Evolutionary conservation across 2,113 vertebrate genomes (phyloP), one percentile per base, ranked within the genome.

Genomic region (Petrocephalus microphthalmus): DNA sequence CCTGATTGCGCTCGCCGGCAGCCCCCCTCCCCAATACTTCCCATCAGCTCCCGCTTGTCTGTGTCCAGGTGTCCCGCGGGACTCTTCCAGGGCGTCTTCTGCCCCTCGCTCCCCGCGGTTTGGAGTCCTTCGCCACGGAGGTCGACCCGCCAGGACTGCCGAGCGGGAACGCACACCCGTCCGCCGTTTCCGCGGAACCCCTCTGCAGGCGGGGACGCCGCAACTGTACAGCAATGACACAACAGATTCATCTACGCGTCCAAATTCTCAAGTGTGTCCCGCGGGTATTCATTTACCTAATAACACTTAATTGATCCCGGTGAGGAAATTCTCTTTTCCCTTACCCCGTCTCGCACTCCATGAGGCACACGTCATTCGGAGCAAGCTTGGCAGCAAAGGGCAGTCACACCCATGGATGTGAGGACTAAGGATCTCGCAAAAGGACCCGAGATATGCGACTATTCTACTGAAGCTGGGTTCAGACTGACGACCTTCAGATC

Each of bases 1-100:
- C 97, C 96, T 99, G 98, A 99, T 99, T 99, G 97, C 98, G 97
- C 96, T 96, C 96, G 96, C 95, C 95, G 96, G 95, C 95, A 95
- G 97, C 95, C 93, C 97, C 97, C 97, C 98, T 97, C 97, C 97
- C 96, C 96, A 1, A 57, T 33, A 25, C 33, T 83, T 29, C 90
- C 92, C 92, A 93, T 95, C 94, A 95, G 94, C 94, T 94, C 92
- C 92, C 93, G 93, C 94, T 94, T 94, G 94, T 89, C 94, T 95
- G 93, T 94, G 93, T 98, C 97, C 98, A 98, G 98, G 97, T 98
- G 98, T 97, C 97, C 96, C 94, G 91, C 91, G 92, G 94, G 93
- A 97, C 97, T 96, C 96, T 96, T 96, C 95, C 93, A 97, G 96
- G 95, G 97, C 94, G 96, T 96, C 95, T 96, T 95, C 96, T 97